phyloP scores from a whole-genome alignment of 2,113 vertebrate genomes.

The Brienomyrus longianalis region DNA sequence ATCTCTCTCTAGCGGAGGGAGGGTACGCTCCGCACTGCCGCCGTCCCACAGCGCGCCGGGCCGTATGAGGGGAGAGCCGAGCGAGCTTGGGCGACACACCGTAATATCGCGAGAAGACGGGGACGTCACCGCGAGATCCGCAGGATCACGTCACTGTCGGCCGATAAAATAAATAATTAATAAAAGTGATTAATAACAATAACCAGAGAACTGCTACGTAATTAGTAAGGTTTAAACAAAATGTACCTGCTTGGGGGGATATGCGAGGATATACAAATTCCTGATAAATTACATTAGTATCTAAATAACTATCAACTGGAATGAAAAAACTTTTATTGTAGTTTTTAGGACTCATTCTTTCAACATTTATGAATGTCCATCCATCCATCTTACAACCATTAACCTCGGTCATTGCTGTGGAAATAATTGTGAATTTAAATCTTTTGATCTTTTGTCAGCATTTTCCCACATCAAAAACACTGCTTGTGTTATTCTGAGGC shows the following conservation, averaged over 20 bases:
- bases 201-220: neutral
- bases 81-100: conserved; percentile 37
- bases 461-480: neutral
- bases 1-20: conserved; percentile 56
- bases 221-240: neutral
- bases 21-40: conserved; percentile 72
- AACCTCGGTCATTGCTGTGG: neutral
- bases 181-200: neutral
- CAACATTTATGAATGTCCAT: neutral
- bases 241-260: neutral
- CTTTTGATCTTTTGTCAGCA: neutral
- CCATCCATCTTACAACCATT: neutral
- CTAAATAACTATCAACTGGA: neutral
- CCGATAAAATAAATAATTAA: neutral
- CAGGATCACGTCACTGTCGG: conserved; percentile 57
- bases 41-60: conserved; percentile 71
- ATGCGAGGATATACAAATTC: neutral
- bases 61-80: conserved; percentile 13
- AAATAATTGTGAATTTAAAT: neutral
- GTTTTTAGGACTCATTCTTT: neutral
- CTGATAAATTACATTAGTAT: neutral
- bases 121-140: conserved; percentile 42
- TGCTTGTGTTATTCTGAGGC: neutral
- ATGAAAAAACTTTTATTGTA: neutral
- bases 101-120: conserved; percentile 52